Conservation (phyloP, 1,140 invertebrate genomes). For the Pseudomyrmex dendroicus region DNA sequence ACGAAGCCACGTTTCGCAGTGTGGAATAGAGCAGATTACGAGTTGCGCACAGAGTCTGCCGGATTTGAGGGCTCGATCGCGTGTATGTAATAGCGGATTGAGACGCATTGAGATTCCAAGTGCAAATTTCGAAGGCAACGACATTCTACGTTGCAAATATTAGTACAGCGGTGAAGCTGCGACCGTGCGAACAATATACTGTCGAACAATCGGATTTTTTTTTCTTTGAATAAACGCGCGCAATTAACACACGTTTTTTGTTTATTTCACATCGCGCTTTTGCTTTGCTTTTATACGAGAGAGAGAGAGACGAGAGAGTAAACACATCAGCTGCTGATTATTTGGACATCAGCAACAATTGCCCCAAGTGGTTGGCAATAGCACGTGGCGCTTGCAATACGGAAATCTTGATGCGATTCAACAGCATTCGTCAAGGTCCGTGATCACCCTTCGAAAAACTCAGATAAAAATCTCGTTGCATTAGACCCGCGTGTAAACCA, state of each 20-base stretch:
- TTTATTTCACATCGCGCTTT: no score
- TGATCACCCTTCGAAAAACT: conserved; percentile 62
- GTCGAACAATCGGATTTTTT: no score
- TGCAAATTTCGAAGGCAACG: background rate
- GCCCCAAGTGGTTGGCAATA: conserved; percentile 40
- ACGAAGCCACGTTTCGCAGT: conserved; percentile 67
- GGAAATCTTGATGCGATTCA: conserved; percentile 65
- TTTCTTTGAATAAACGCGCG: no score
- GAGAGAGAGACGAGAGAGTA: conserved; percentile 19
- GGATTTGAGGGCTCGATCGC: conserved; percentile 68
- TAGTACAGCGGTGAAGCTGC: no score
- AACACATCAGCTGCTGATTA: background rate
- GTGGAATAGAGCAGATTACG: conserved; percentile 74
- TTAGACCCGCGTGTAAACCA: conserved; percentile 10
- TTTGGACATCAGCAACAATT: no score
- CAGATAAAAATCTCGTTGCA: conserved; percentile 55
- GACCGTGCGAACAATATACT: no score
- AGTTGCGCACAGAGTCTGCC: conserved; percentile 72
- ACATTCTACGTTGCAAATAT: background rate
- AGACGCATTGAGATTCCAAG: background rate
- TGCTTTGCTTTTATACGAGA: background rate
- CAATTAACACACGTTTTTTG: no score
- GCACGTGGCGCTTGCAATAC: conserved; percentile 67
- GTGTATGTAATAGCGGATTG: conserved; percentile 1
- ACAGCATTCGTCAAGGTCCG: conserved; percentile 60